Percentiles rank a stretch among this genome's conserved stretches.
phyloP scores from a whole-genome alignment of 2,797 vertebrate species.

The Euphonia xanthogaster region DNA sequence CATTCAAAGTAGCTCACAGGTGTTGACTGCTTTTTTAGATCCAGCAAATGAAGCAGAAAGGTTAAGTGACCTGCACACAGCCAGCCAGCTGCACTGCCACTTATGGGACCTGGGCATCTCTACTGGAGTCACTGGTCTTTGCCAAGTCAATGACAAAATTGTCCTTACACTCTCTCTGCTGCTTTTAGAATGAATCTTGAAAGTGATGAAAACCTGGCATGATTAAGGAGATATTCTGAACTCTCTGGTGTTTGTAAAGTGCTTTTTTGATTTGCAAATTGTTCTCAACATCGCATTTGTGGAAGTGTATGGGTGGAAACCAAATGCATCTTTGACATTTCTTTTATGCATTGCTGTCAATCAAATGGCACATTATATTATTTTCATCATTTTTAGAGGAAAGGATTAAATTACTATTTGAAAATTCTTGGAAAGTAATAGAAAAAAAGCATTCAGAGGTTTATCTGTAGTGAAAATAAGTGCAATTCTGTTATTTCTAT shows the following conservation, averaged over 20 bases:
- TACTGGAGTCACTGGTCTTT: background rate
- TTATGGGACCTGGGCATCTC: background rate
- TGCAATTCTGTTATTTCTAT: background rate
- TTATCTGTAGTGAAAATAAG: background rate
- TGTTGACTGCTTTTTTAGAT: background rate
- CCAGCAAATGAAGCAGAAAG: background rate
- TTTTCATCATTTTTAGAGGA: background rate
- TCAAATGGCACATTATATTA: conserved; percentile 19
- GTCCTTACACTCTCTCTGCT: background rate
- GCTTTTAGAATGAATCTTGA: background rate
- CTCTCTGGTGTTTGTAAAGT: conserved; percentile 22
- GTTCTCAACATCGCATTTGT: background rate
- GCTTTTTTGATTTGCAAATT: conserved; percentile 55
- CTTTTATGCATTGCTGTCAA: conserved; percentile 1
- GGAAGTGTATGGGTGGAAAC: conserved; percentile 53
- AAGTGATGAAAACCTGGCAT: conserved; percentile 24
- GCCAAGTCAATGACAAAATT: background rate
- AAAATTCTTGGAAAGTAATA: background rate
- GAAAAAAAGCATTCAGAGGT: background rate
- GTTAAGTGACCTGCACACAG: background rate
- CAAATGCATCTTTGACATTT: conserved; percentile 60
- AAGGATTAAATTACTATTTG: background rate
- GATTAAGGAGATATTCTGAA: conserved; percentile 47
- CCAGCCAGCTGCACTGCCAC: background rate
- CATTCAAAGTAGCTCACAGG: background rate